phyloP scores from a whole-genome alignment of 2,888 invertebrate genomes.

The Drosophila nr. perissopoda region DNA sequence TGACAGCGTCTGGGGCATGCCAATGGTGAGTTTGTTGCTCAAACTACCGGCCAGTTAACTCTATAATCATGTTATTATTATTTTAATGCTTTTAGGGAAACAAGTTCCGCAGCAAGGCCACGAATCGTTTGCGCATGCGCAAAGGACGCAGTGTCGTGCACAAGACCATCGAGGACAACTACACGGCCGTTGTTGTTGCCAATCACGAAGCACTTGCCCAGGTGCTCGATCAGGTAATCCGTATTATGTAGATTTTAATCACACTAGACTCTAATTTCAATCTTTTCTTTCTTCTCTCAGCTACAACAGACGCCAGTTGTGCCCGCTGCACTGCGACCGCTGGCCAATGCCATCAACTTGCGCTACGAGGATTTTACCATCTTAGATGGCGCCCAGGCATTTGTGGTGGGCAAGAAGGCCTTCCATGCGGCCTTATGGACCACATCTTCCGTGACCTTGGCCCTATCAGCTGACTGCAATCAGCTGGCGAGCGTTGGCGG shows the following conservation, averaged over 20 bases:
- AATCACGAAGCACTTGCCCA: slow-evolving; percentile 96
- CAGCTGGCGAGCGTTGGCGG: slow-evolving; percentile 86
- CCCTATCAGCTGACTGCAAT: slow-evolving; percentile 87
- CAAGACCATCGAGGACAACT: slow-evolving; percentile 94
- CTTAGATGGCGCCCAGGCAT: slow-evolving; percentile 86
- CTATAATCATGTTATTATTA: too few relatives aligned
- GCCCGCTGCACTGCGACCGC: slow-evolving; percentile 89
- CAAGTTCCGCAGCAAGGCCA: slow-evolving; percentile 84
- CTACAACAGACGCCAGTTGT: slow-evolving; percentile 90
- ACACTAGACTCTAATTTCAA: background rate
- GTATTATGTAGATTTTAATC: rapidly evolving
- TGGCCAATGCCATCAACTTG: slow-evolving; percentile 90
- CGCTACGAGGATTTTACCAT: slow-evolving; percentile 91
- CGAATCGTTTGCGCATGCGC: slow-evolving; percentile 90
- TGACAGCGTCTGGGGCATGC: slow-evolving; percentile 85
- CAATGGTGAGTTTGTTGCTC: slow-evolving; percentile 72
- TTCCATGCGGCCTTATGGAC: slow-evolving; percentile 92
- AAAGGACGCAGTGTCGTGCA: slow-evolving; percentile 94
- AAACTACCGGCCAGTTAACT: background rate
- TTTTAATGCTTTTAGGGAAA: slow-evolving; percentile 58
- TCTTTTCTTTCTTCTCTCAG: slow-evolving; percentile 81
- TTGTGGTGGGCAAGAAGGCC: slow-evolving; percentile 89
- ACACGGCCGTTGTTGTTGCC: slow-evolving; percentile 94
- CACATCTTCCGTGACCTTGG: slow-evolving; percentile 89
- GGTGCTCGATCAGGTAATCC: slow-evolving; percentile 93